phyloP scores from a whole-genome alignment of 2,113 vertebrate species.

The Psophia crepitans region DNA sequence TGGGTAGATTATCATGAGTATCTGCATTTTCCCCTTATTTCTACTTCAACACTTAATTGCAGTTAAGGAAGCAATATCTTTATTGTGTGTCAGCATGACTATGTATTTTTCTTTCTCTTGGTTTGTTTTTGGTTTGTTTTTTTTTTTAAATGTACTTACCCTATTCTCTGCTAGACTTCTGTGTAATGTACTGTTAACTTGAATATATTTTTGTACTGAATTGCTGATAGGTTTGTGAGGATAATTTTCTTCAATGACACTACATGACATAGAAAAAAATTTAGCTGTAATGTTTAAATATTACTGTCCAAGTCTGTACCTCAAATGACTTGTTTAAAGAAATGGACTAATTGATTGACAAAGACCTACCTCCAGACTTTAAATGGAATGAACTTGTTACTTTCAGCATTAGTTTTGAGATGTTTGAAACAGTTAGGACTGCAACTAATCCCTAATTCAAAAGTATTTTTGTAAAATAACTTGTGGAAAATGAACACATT shows the following conservation, averaged over 20 bases:
- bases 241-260: conserved; percentile 81
- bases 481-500: conserved; percentile 74
- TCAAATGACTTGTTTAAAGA: conserved; percentile 82
- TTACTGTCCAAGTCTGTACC: conserved; percentile 88
- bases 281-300: conserved; percentile 79
- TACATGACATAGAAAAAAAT: conserved; percentile 78
- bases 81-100: conserved; percentile 75
- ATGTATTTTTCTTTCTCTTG: conserved; percentile 72
- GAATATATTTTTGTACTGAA: conserved; percentile 91
- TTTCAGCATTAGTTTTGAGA: conserved; percentile 75
- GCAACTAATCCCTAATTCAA: conserved; percentile 80
- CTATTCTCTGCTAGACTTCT: conserved; percentile 82
- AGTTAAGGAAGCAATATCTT: conserved; percentile 80
- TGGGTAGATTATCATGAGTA: conserved; percentile 72
- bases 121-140: neutral
- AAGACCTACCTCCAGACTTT: conserved; percentile 93
- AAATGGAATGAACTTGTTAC: conserved; percentile 81
- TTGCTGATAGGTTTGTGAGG: conserved; percentile 84
- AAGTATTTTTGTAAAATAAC: conserved; percentile 81
- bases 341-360: conserved; percentile 86
- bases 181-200: conserved; percentile 88
- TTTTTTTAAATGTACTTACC: conserved; percentile 75
- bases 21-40: conserved; percentile 65
- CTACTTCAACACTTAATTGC: conserved; percentile 74
- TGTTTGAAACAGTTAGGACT: conserved; percentile 80